Conservation (phyloP, 2,888 invertebrate genomes). For the Standfussiana lucernea region DNA sequence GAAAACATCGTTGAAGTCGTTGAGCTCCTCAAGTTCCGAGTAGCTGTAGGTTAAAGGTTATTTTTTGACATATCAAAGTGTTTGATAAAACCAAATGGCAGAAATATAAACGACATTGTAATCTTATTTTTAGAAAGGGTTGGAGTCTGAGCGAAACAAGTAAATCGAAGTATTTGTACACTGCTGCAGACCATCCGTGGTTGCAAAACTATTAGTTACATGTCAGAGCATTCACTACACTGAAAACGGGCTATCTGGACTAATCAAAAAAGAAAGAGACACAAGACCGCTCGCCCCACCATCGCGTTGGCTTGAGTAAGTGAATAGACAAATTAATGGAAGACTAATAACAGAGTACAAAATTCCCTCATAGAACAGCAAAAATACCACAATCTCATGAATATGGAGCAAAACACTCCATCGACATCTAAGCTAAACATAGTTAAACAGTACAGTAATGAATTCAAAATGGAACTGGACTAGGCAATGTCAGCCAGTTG, state of each 20-base stretch:
- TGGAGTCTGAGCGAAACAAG: background rate
- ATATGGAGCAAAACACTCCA: background rate
- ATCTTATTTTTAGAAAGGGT: background rate
- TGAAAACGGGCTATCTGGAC: background rate
- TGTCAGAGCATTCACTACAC: background rate
- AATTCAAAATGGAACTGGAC: too few species aligned
- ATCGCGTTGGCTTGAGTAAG: background rate
- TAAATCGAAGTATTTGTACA: background rate
- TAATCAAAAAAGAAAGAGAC: background rate
- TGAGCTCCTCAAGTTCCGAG: too few species aligned
- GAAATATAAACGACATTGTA: background rate
- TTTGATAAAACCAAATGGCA: background rate
- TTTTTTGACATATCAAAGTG: background rate
- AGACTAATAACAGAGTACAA: background rate
- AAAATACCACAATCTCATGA: background rate
- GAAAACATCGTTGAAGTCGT: background rate
- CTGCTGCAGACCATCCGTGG: background rate
- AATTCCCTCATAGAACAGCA: background rate
- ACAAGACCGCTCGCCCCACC: too few species aligned
- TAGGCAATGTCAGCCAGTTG: too few species aligned
- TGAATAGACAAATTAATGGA: background rate
- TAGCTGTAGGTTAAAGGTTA: background rate
- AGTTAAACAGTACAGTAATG: too few species aligned
- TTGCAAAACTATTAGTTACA: constrained; percentile 6
- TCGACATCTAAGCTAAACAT: background rate